A percentile compares a stretch with the other conserved stretches of the same genome.
phyloP scores from a whole-genome alignment of 2,797 vertebrate species.

The Myripristis murdjan region DNA sequence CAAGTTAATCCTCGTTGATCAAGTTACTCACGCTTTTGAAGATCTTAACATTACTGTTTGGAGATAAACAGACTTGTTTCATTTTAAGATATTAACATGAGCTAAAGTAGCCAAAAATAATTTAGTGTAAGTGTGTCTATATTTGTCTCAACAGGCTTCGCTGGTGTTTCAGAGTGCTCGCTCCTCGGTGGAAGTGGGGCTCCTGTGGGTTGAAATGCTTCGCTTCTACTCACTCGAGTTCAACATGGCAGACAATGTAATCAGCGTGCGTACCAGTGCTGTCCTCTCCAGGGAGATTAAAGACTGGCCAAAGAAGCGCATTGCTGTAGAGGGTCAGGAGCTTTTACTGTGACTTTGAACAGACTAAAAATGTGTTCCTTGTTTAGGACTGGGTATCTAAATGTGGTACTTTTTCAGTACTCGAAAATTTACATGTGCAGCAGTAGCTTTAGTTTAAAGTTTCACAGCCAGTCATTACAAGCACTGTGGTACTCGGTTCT shows the following conservation, averaged over 20 bases:
- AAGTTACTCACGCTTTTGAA: too few species aligned
- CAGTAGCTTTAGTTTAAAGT: too few species aligned
- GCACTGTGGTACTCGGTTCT: too few species aligned
- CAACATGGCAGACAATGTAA: slow-evolving; percentile 90
- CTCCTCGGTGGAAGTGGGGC: slow-evolving; percentile 83
- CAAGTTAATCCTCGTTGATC: too few species aligned
- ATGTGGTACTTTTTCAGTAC: background rate
- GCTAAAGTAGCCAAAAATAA: background rate
- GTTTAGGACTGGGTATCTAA: too few species aligned
- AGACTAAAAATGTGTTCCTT: too few species aligned
- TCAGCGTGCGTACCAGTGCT: slow-evolving; percentile 90
- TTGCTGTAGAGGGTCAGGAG: slow-evolving; percentile 92
- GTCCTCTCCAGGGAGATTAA: slow-evolving; percentile 91
- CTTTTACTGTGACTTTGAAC: background rate
- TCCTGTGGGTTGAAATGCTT: slow-evolving; percentile 95
- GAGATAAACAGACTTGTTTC: too few species aligned
- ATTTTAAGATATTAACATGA: background rate
- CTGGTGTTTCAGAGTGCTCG: slow-evolving; percentile 85
- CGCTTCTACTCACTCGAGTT: slow-evolving; percentile 96
- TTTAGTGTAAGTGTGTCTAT: background rate
- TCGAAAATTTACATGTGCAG: background rate
- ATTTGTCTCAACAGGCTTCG: slow-evolving; percentile 80
- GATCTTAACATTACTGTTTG: too few species aligned
- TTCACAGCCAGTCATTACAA: too few species aligned
- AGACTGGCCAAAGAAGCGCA: slow-evolving; percentile 97